A percentile compares a stretch with the other conserved stretches of the same genome.
Evolutionary conservation across 2,113 vertebrate genomes (phyloP).

Genomic region (Myotis lucifugus): DNA sequence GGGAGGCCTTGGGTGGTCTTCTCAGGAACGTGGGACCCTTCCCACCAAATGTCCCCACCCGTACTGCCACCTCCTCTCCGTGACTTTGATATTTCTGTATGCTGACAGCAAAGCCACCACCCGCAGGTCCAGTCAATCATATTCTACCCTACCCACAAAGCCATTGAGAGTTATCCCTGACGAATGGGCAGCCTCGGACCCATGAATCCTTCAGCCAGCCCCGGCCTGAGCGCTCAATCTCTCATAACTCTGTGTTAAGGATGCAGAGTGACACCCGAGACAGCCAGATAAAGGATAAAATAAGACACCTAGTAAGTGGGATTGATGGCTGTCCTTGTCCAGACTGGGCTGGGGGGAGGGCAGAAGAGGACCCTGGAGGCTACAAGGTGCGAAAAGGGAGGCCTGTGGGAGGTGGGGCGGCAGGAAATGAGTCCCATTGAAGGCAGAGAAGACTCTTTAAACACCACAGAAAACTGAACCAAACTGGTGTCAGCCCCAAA

Average conservation of each 20-base stretch:
- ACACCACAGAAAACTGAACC: not conserved
- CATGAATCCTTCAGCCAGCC: conserved; percentile 76
- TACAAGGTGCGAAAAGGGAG: not conserved
- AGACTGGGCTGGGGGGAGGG: conserved; percentile 35
- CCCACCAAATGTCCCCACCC: not conserved
- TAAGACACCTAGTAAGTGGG: conserved; percentile 67
- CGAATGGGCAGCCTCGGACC: conserved; percentile 45
- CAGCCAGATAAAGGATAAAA: conserved; percentile 79
- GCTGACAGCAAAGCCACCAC: not conserved
- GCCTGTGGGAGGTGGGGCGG: not conserved
- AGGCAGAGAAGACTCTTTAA: not conserved
- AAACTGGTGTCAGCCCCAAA: not conserved
- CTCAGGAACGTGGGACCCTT: not conserved
- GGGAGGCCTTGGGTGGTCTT: not conserved
- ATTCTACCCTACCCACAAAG: conserved; percentile 39
- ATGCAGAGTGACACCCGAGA: conserved; percentile 61
- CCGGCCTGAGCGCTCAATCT: conserved; percentile 52
- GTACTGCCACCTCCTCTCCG: not conserved
- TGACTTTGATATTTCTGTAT: not conserved
- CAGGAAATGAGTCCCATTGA: not conserved
- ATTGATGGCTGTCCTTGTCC: conserved; percentile 73
- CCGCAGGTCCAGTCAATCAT: conserved; percentile 15
- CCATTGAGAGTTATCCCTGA: conserved; percentile 41
- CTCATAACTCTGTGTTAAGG: conserved; percentile 79
- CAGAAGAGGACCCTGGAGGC: not conserved